Conservation (phyloP, 1,140 invertebrate genomes). For the Cotesia typhae region DNA sequence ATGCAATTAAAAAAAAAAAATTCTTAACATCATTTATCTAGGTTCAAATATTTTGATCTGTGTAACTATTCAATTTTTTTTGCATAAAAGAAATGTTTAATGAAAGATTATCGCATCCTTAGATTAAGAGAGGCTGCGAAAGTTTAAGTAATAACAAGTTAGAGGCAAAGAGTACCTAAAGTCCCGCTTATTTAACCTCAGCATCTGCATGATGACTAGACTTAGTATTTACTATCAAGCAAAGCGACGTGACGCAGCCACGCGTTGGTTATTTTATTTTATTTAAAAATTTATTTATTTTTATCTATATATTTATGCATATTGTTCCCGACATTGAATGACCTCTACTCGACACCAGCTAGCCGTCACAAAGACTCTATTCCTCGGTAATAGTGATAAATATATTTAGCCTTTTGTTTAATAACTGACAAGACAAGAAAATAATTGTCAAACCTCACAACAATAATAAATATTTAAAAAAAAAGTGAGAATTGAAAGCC, state of each 20-base stretch:
- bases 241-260: neutral
- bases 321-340: neutral
- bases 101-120: too few relatives aligned
- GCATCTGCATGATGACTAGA: slow-evolving; percentile 10
- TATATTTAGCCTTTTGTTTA: neutral
- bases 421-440: slow-evolving; percentile 10
- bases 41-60: too few relatives aligned
- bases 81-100: too few relatives aligned
- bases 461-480: neutral
- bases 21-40: too few relatives aligned
- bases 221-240: too few relatives aligned
- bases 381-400: too few relatives aligned
- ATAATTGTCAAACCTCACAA: neutral
- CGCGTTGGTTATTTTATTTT: neutral
- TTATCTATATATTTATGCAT: neutral
- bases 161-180: neutral
- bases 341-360: neutral
- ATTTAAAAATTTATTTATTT: neutral
- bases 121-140: too few relatives aligned
- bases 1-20: too few relatives aligned
- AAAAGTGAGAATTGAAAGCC: slow-evolving; percentile 13
- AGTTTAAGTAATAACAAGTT: neutral
- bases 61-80: too few relatives aligned
- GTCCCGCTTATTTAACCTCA: neutral
- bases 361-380: too few relatives aligned